Conservation (phyloP, 2,797 vertebrate species). For the Arctocebus calabarensis region DNA sequence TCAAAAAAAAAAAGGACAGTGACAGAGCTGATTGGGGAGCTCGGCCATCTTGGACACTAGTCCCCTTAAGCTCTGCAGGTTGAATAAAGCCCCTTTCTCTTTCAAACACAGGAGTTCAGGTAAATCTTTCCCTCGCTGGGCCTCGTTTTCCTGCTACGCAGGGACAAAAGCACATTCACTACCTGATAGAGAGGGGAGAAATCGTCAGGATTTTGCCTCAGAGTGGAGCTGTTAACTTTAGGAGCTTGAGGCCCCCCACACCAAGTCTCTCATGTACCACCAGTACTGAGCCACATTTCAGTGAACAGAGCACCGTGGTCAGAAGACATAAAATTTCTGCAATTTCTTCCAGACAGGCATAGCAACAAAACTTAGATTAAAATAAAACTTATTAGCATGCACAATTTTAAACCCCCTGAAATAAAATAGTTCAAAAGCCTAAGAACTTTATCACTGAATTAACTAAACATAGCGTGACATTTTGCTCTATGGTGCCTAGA, state of each 20-base stretch:
- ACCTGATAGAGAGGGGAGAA: not conserved
- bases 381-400: not conserved
- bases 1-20: no score
- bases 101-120: no score
- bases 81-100: no score
- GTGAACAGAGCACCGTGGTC: not conserved
- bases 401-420: constrained; percentile 54
- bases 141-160: not conserved
- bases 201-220: not conserved
- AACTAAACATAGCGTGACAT: constrained; percentile 86
- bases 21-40: no score
- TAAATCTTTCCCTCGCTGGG: no score
- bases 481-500: constrained; percentile 84
- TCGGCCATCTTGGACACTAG: no score
- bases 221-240: not conserved
- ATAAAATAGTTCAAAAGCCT: constrained; percentile 85
- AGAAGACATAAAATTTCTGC: constrained; percentile 22
- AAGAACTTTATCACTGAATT: constrained; percentile 80
- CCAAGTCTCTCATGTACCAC: not conserved
- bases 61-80: no score
- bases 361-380: constrained; percentile 13
- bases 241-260: not conserved
- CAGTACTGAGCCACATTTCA: not conserved
- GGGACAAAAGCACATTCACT: not conserved
- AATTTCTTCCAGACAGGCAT: constrained; percentile 55